Base-by-base conservation (phyloP, 2,113 vertebrate genomes). In the Myanophis thanlyinensis region DNA sequence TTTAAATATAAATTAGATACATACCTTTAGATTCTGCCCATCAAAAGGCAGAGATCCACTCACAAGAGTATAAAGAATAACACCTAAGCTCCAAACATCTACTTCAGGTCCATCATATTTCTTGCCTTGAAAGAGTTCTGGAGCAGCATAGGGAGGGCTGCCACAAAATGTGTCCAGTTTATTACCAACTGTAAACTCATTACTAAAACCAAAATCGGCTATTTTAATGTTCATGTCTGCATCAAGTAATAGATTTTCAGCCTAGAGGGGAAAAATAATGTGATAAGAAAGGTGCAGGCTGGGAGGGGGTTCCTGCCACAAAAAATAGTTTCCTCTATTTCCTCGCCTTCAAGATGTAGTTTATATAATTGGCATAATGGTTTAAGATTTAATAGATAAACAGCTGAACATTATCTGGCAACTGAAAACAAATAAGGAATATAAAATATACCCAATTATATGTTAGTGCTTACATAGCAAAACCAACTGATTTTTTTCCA, bases 221-320 rank as follows among this genome's bases (percentile, higher is more conserved):
- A 99, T 99, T 98, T 99, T 99, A 96, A 99, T 99, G 97, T 99
- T 99, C 99, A 99, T 99, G 98, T 99, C 99, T 47, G 99, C 99
- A 95, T 99, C 99, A 91, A 99, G 98, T 90, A 99, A 98, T 53
- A 99, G 97, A 98, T 99, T 99, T 98, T 99, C 99, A 93, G 99
- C 99, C 99, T 99, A 96, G 87, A 95, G 44, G 44, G 49, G 30
- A 95, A 91, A 96, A 97, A 59, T 67, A 80, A 35, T 67, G 89
- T 54, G 49, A 90, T 95, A 95, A n/a, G 95, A 92, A 20, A 94
- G 90, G 94, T 73, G 62, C 0, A 93, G 93, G 90, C 30, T 1
- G 10, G 27, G 27, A 1, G 4, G 10, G 25, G 10, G 23, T 13
- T 53, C 48, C 13, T 48, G 48, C 2, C 62, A 91, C 46, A 89